A percentile compares a stretch with the other conserved stretches of the same genome.
These are phyloP conservation scores for Dendrocincla fuliginosa DNA, from an alignment of 2,797 vertebrate species.

Conservation along the genomic window DNA sequence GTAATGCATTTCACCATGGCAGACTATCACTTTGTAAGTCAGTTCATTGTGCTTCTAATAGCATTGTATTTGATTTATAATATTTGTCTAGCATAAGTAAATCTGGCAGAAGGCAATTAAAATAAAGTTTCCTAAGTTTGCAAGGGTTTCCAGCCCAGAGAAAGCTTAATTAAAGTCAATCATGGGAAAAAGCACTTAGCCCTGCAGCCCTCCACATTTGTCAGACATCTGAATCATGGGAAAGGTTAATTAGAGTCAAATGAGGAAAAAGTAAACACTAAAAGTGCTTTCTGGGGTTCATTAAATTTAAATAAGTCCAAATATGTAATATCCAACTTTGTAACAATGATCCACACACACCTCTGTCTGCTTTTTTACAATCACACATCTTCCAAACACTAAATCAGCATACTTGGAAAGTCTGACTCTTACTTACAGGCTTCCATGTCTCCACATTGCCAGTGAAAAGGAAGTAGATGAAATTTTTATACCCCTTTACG, in stretches of 20 bases:
- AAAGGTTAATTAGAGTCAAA: conserved; percentile 84
- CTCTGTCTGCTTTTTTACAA: neutral
- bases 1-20: neutral
- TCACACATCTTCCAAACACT: neutral
- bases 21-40: neutral
- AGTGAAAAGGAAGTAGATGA: neutral
- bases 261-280: conserved; percentile 66
- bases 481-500: neutral
- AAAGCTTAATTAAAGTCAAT: conserved; percentile 75
- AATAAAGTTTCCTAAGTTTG: conserved; percentile 64
- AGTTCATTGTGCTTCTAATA: neutral
- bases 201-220: conserved; percentile 65
- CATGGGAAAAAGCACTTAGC: conserved; percentile 72
- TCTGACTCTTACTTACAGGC: neutral
- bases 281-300: conserved; percentile 58
- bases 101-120: conserved; percentile 70
- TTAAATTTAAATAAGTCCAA: conserved; percentile 69
- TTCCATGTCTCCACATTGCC: neutral
- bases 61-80: conserved; percentile 40
- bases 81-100: conserved; percentile 65
- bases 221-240: conserved; percentile 81
- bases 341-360: neutral
- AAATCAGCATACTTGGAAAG: neutral
- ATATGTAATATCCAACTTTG: conserved; percentile 30
- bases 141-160: conserved; percentile 48